Conservation (phyloP, 2,797 vertebrate genomes). For the Buceros bicornis region DNA sequence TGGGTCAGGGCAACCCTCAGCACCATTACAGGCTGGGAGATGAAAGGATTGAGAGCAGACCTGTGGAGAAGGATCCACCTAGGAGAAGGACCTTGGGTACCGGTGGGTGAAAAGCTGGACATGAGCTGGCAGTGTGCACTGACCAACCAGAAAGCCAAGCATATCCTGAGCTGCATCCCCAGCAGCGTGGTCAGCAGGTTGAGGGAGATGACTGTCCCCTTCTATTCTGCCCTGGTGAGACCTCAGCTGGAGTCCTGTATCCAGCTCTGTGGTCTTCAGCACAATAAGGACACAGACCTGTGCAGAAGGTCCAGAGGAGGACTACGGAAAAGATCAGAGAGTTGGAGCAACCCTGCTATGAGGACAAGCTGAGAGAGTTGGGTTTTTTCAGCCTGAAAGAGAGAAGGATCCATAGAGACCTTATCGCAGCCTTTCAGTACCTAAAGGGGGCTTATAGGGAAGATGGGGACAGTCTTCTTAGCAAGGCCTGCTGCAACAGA, state of each 20-base stretch:
- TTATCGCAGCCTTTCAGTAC: not conserved
- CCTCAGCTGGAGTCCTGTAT: not conserved
- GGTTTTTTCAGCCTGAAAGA: not conserved
- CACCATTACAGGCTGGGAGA: too few relatives aligned
- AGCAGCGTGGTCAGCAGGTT: not conserved
- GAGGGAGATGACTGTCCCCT: not conserved
- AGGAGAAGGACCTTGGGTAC: too few relatives aligned
- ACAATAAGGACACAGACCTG: not conserved
- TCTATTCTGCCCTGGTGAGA: not conserved
- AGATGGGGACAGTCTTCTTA: not conserved
- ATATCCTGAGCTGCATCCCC: not conserved
- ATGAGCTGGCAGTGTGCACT: not conserved
- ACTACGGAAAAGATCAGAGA: not conserved
- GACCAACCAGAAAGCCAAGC: not conserved
- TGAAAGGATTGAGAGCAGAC: too few relatives aligned
- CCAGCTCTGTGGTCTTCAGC: not conserved
- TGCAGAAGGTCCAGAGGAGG: not conserved
- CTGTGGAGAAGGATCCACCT: too few relatives aligned
- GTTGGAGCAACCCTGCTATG: not conserved
- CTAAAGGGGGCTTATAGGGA: not conserved
- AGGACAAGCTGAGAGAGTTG: not conserved
- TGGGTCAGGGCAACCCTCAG: too few relatives aligned
- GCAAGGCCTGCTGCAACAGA: not conserved
- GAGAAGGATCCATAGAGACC: not conserved
- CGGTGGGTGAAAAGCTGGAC: not conserved